Conservation (phyloP, 2,888 invertebrate genomes). For the Euspilapteryx auroguttella region DNA sequence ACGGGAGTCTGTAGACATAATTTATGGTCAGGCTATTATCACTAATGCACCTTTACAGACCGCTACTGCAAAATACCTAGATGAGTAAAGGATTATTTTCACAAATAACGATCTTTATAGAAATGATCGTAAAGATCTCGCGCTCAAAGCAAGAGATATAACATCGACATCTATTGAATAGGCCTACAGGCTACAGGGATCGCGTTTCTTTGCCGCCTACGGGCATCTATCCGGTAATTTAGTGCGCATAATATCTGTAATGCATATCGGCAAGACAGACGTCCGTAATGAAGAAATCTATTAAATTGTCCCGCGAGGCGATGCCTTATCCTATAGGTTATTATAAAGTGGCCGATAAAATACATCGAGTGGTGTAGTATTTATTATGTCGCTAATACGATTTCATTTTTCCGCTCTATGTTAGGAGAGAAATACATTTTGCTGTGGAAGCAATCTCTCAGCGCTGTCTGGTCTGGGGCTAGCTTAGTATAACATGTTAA, state of each 20-base stretch:
- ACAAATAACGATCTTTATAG: too few species aligned
- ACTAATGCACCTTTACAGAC: too few species aligned
- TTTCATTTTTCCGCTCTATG: too few species aligned
- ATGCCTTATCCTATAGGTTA: neutral
- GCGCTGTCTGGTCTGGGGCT: too few species aligned
- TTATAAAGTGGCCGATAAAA: slow-evolving; percentile 3
- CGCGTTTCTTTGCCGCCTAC: slow-evolving; percentile 6
- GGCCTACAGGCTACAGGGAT: slow-evolving; percentile 1
- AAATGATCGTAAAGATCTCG: slow-evolving; percentile 1
- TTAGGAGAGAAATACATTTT: too few species aligned
- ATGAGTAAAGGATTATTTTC: too few species aligned
- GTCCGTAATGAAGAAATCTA: slow-evolving; percentile 20
- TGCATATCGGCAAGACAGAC: slow-evolving; percentile 12
- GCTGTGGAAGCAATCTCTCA: too few species aligned
- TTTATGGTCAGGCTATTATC: too few species aligned
- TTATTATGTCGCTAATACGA: too few species aligned
- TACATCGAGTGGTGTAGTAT: too few species aligned
- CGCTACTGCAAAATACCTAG: too few species aligned
- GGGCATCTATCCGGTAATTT: slow-evolving; percentile 10
- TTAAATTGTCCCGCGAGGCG: slow-evolving; percentile 11
- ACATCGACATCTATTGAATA: neutral
- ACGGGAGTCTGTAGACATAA: too few species aligned
- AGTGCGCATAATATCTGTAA: slow-evolving; percentile 15
- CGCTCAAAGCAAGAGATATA: neutral
- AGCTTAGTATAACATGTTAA: neutral